Conservation (phyloP, 2,888 invertebrate species). For the Hemaris fuciformis region DNA sequence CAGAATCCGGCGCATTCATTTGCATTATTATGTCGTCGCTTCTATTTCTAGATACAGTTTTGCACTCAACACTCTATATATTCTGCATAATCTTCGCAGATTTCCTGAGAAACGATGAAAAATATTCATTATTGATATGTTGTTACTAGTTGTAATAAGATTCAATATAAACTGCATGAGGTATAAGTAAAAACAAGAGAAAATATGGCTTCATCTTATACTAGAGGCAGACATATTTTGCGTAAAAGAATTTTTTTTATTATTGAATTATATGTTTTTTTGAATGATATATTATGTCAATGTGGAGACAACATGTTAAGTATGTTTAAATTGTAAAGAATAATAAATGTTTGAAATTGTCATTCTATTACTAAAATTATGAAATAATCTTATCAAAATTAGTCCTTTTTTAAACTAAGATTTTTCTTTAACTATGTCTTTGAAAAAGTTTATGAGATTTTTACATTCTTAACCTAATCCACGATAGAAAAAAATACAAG, state of each 20-base stretch:
- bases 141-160: background rate
- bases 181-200: background rate
- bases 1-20: slow-evolving; percentile 61
- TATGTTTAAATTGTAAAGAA: too few relatives aligned
- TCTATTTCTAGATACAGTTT: slow-evolving; percentile 46
- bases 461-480: too few relatives aligned
- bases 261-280: too few relatives aligned
- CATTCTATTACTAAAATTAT: background rate
- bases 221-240: background rate
- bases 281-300: too few relatives aligned
- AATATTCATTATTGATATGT: background rate
- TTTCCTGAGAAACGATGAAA: background rate
- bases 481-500: too few relatives aligned
- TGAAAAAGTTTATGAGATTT: too few relatives aligned
- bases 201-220: background rate
- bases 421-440: too few relatives aligned
- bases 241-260: too few relatives aligned
- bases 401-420: too few relatives aligned
- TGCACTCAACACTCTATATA: slow-evolving; percentile 2
- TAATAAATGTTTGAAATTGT: too few relatives aligned
- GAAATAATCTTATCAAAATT: background rate
- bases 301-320: too few relatives aligned
- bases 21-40: slow-evolving; percentile 62
- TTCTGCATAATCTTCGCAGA: background rate
- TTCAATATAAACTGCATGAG: background rate